Percentiles rank a stretch among this genome's conserved stretches.
Evolutionary conservation across 2,797 vertebrate genomes (phyloP).

Genomic region (Poecilia gillii): DNA sequence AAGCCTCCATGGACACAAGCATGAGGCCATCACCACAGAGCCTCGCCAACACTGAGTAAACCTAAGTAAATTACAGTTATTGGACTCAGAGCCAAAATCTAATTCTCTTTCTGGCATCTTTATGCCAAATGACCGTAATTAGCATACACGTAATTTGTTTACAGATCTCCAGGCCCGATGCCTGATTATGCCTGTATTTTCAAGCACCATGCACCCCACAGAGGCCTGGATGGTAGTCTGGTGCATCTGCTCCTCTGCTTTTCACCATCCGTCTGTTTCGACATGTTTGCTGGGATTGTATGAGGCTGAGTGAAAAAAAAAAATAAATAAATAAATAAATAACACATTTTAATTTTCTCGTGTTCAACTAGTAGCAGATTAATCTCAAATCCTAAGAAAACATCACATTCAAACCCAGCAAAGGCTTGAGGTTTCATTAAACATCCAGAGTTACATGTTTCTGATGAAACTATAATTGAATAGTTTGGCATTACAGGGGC

Average conservation of each 20-base stretch:
- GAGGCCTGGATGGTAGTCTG: conserved; percentile 29
- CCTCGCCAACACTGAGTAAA: conserved; percentile 24
- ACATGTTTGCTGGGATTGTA: background rate
- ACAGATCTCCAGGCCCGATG: conserved; percentile 35
- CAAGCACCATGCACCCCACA: conserved; percentile 27
- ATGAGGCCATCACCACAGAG: conserved; percentile 25
- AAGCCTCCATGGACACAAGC: conserved; percentile 5
- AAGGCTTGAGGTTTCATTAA: background rate
- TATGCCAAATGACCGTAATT: conserved; percentile 53
- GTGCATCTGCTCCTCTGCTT: conserved; percentile 7
- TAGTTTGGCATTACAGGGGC: too few species aligned
- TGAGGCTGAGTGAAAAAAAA: background rate
- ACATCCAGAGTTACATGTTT: background rate
- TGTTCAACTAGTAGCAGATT: background rate
- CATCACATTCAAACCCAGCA: background rate
- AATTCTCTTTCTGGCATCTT: conserved; percentile 38
- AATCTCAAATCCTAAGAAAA: background rate
- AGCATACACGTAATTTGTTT: conserved; percentile 52
- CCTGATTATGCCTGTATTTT: conserved; percentile 46
- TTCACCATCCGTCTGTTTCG: background rate
- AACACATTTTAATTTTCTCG: background rate
- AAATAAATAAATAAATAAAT: background rate
- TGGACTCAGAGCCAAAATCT: conserved; percentile 36
- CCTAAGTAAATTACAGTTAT: conserved; percentile 34
- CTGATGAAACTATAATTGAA: too few species aligned